Evolutionary conservation across 2,113 vertebrate species (phyloP).

Genomic region (Balaeniceps rex): DNA sequence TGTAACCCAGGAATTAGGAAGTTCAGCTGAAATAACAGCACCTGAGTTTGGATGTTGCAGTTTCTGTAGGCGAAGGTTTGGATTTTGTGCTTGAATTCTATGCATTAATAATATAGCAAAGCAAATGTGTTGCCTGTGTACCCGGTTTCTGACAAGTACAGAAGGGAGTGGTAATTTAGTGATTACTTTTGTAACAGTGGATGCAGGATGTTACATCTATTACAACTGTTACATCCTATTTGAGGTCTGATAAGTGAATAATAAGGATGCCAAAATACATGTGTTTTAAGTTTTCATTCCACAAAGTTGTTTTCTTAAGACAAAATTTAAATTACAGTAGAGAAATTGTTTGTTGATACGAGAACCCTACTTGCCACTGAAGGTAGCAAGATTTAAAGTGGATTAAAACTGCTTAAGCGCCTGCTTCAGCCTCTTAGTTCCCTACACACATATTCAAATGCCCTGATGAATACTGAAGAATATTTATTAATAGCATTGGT

Average conservation of each 20-base stretch:
- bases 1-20: background rate
- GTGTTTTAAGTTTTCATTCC: background rate
- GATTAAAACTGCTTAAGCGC: background rate
- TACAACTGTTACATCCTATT: background rate
- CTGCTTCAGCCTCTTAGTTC: background rate
- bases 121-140: background rate
- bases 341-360: background rate
- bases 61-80: background rate
- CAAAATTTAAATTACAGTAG: background rate
- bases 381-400: background rate
- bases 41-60: background rate
- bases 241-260: background rate
- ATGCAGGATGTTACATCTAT: background rate
- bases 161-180: background rate
- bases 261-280: background rate
- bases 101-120: background rate
- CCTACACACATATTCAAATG: background rate
- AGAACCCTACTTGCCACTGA: background rate
- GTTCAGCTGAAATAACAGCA: background rate
- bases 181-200: background rate
- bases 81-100: background rate
- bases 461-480: background rate
- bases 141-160: background rate
- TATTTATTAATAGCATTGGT: background rate
- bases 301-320: background rate